Base-by-base conservation (phyloP, 1,140 invertebrate genomes). In the Elymnias hypermnestra region DNA sequence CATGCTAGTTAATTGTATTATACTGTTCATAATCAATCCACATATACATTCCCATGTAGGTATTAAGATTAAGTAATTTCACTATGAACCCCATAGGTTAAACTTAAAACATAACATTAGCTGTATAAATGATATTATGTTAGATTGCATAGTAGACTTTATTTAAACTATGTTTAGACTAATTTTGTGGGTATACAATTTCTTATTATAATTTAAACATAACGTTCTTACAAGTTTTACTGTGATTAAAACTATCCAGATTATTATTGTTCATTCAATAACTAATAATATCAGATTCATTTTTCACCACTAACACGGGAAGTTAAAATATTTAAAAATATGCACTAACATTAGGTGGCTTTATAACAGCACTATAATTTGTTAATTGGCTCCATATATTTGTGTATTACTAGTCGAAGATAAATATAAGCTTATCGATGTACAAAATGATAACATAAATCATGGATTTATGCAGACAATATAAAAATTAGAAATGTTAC, bases 21-120 rank as follows among this genome's bases (percentile, higher is more conserved):
- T 58, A 39, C 62, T 62, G 59, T 52, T 44, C 17, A 19, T 12
- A 43, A 25, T 37, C 15, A 43, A 29, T 33, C 33, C 26, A 43
- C 53, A 37, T 54, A 48, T 44, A 77, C 69, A 74, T 74, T 77
- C 71, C 73, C 58, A 35, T n/a, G n/a, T 70, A 67, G 60, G 43
- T 57, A 28, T 2, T 36, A 36, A 36, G 33, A 18, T 60, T 53
- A 51, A 43, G 55, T 61, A 50, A 39, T 56, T 37, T 42, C 40
- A 47, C 12, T 55, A 51, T 33, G 59, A 52, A 60, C 35, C 41
- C 53, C 57, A 35, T 51, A 62, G 62, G 57, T 57, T 55, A 62
- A 44, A 45, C 17, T 8, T 23, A 14, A 29, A 3, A 10, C 7
- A 10, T 7, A n/a, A n/a, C 6, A 5, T 17, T 8, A 17, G 18